Evolutionary conservation across 2,888 invertebrate species (phyloP).

Genomic region (Baronia brevicornis): DNA sequence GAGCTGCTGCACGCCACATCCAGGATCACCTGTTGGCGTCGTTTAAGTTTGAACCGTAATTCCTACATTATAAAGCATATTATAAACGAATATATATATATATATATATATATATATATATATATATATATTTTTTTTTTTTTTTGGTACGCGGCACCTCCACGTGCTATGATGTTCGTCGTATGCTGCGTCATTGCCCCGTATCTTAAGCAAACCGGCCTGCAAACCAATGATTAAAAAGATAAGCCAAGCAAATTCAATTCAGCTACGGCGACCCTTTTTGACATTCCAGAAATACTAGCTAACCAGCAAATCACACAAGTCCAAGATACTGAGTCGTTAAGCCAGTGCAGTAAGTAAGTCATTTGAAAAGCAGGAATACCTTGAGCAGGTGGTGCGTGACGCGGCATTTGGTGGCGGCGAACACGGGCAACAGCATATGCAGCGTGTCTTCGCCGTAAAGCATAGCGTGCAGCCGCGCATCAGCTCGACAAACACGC

Average conservation of each 20-base stretch:
- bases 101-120: too few relatives aligned
- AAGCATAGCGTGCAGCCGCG: constrained; percentile 77
- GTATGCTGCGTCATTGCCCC: too few relatives aligned
- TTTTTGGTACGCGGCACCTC: too few relatives aligned
- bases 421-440: constrained; percentile 77
- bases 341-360: too few relatives aligned
- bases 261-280: too few relatives aligned
- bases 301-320: too few relatives aligned
- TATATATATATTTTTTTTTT: too few relatives aligned
- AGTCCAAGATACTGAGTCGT: too few relatives aligned
- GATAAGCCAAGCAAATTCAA: too few relatives aligned
- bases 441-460: constrained; percentile 72
- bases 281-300: too few relatives aligned
- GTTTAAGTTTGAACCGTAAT: background rate
- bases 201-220: too few relatives aligned
- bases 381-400: constrained; percentile 77
- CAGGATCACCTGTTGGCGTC: constrained; percentile 68
- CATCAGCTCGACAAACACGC: constrained; percentile 75
- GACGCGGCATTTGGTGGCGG: constrained; percentile 74
- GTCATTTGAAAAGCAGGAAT: background rate
- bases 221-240: too few relatives aligned
- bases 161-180: background rate
- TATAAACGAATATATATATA: background rate
- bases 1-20: constrained; percentile 79
- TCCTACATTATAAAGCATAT: background rate